Conservation (phyloP, 2,888 invertebrate species). For the Nomada fucata region DNA sequence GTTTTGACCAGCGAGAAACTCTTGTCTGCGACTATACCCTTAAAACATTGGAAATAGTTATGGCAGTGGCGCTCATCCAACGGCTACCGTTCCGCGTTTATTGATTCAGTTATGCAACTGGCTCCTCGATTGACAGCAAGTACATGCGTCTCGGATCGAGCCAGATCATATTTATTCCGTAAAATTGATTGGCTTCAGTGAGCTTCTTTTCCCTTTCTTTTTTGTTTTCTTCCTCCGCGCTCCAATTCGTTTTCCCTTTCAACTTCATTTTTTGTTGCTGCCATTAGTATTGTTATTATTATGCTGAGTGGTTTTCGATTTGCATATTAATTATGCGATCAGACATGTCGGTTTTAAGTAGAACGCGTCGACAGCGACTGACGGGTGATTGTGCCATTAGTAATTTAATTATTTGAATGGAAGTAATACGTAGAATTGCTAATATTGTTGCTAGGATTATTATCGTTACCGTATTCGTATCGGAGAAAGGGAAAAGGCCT, state of each 20-base stretch:
- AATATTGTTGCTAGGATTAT: constrained; percentile 7
- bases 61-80: constrained; percentile 79
- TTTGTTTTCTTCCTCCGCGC: neutral
- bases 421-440: neutral
- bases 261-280: neutral
- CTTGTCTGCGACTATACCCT: constrained; percentile 79
- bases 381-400: neutral
- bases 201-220: neutral
- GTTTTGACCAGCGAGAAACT: constrained; percentile 56
- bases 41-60: constrained; percentile 83
- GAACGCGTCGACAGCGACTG: too few relatives aligned
- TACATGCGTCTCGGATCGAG: constrained; percentile 9
- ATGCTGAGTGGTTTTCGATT: neutral
- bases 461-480: neutral
- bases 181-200: constrained; percentile 8
- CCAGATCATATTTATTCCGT: constrained; percentile 24
- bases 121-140: constrained; percentile 34
- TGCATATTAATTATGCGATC: neutral
- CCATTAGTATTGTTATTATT: neutral
- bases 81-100: constrained; percentile 62
- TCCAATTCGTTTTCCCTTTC: neutral
- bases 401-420: neutral
- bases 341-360: too few relatives aligned
- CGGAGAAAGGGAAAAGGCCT: neutral
- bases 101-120: constrained; percentile 81